Percentiles rank a stretch among this genome's conserved stretches.
These are phyloP conservation scores for Endomychus coccineus DNA, from an alignment of 2,888 invertebrate genomes.

Conservation along the genomic window DNA sequence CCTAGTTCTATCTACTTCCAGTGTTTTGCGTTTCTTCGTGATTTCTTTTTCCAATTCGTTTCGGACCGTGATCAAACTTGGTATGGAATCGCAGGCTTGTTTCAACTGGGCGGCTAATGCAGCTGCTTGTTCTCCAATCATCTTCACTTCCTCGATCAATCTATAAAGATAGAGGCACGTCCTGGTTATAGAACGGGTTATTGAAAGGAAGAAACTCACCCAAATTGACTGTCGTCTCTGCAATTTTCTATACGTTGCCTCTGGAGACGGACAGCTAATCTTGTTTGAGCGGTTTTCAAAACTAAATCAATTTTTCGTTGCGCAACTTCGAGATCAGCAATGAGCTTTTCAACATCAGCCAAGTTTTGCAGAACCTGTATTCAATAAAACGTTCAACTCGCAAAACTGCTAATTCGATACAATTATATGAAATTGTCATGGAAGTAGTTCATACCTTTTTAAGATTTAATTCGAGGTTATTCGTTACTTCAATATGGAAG, in stretches of 20 bases:
- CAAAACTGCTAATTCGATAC: too few relatives aligned
- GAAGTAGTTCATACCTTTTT: constrained; percentile 43
- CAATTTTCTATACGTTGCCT: constrained; percentile 80
- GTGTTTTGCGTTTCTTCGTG: constrained; percentile 61
- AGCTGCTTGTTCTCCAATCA: constrained; percentile 60
- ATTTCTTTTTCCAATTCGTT: constrained; percentile 59
- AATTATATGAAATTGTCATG: too few relatives aligned
- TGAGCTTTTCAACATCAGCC: constrained; percentile 69
- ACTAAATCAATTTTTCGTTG: constrained; percentile 71
- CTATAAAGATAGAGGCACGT: too few relatives aligned
- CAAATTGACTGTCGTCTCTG: constrained; percentile 73
- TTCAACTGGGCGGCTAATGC: constrained; percentile 57
- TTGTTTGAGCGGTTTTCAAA: constrained; percentile 82
- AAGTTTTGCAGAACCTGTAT: constrained; percentile 61
- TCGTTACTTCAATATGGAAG: constrained; percentile 67
- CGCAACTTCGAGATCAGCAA: constrained; percentile 59
- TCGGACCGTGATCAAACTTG: constrained; percentile 51
- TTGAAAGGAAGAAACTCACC: too few relatives aligned
- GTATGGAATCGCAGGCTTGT: constrained; percentile 55
- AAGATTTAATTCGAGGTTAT: constrained; percentile 62
- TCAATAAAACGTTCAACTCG: too few relatives aligned
- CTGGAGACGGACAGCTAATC: constrained; percentile 68
- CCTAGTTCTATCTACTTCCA: constrained; percentile 61
- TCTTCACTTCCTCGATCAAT: constrained; percentile 66
- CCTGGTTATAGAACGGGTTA: too few relatives aligned